These are phyloP conservation scores for Strongylocentrotus purpuratus DNA, from an alignment of 35 echinoderm and acorn worm genomes.

Conservation along the genomic window DNA sequence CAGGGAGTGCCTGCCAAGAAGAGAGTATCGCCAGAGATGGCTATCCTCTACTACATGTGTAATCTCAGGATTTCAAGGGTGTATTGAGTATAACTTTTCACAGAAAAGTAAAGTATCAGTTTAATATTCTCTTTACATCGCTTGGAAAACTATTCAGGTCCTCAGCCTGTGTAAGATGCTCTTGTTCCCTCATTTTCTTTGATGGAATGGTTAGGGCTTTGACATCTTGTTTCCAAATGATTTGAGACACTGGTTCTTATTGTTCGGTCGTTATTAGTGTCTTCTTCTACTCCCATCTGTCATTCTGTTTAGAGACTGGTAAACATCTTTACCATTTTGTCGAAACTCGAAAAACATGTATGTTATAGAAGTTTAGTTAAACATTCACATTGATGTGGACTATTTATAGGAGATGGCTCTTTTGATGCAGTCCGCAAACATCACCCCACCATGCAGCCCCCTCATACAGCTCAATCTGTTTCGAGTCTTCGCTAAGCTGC, in stretches of 20 bases:
- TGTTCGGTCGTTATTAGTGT: neutral
- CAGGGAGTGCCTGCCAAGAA: neutral
- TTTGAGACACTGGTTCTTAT: neutral
- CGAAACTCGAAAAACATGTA: neutral
- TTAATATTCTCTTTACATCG: neutral
- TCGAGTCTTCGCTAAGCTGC: neutral
- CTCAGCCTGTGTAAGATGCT: neutral
- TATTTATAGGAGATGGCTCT: neutral
- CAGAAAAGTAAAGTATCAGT: neutral
- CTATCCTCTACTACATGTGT: neutral
- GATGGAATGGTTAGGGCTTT: neutral
- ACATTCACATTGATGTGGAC: neutral
- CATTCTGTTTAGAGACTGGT: neutral
- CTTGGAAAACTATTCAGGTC: neutral
- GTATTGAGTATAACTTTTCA: neutral
- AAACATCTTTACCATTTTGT: neutral
- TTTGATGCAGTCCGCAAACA: neutral
- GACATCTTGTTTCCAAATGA: slow-evolving; percentile 12
- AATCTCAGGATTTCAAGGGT: neutral
- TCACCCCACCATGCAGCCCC: neutral
- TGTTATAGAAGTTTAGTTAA: neutral
- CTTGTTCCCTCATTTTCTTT: neutral
- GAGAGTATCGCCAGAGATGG: neutral
- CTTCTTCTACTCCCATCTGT: neutral
- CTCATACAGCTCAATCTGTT: slow-evolving; percentile 1